Conservation (phyloP, 2,797 vertebrate species). For the Tamandua tetradactyla region DNA sequence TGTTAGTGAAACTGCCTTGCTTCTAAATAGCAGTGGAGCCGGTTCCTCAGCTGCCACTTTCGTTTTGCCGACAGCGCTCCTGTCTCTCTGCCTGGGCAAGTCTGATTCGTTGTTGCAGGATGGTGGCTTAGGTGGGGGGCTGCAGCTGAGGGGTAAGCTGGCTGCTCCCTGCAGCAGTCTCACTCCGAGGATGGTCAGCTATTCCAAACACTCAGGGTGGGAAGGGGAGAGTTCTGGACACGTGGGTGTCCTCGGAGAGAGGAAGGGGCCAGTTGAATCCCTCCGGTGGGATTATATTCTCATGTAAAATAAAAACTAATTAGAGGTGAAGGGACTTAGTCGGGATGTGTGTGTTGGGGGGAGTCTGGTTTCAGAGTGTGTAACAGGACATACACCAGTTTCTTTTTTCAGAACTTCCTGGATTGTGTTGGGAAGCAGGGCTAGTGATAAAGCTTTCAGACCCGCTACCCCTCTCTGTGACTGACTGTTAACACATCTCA, state of each 20-base stretch:
- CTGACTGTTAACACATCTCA: not conserved
- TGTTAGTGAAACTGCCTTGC: not conserved
- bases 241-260: not conserved
- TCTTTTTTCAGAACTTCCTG: not conserved
- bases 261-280: not conserved
- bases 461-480: no score
- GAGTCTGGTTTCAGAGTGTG: not conserved
- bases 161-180: not conserved
- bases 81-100: not conserved
- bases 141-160: not conserved
- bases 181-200: not conserved
- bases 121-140: not conserved
- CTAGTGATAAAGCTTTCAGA: not conserved
- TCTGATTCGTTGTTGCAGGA: slow-evolving; percentile 46
- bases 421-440: not conserved
- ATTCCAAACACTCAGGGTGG: not conserved
- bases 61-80: not conserved
- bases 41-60: slow-evolving; percentile 10
- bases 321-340: not conserved
- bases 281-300: not conserved
- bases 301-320: not conserved
- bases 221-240: not conserved
- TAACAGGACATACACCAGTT: not conserved
- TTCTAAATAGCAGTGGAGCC: not conserved
- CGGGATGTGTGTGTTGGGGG: no score